Conservation (phyloP, 2,113 vertebrate species). For the Zapornia atra region DNA sequence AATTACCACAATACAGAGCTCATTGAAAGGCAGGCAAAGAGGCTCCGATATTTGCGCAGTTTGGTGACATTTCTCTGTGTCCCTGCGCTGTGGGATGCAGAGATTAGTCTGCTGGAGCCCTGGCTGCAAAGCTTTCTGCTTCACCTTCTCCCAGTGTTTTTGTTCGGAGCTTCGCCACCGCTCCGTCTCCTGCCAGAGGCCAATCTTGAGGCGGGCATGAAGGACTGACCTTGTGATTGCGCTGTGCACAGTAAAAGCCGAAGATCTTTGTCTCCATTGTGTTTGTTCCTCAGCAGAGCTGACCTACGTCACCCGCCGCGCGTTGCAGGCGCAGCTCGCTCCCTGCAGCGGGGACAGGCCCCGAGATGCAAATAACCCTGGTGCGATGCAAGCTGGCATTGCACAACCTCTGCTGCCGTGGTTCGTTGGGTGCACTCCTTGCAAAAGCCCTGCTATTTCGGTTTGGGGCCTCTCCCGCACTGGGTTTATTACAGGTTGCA, state of each 20-base stretch:
- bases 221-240: constrained; percentile 15
- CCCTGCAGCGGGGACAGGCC: background rate
- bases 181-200: background rate
- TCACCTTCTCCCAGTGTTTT: background rate
- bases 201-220: background rate
- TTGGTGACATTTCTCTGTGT: constrained; percentile 12
- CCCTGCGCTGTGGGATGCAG: background rate
- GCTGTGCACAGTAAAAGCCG: background rate
- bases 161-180: background rate
- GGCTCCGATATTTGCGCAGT: constrained; percentile 6
- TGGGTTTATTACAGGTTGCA: background rate
- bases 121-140: background rate
- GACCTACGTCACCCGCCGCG: background rate
- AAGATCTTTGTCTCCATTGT: background rate
- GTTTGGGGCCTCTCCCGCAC: background rate
- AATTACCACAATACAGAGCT: constrained; percentile 26
- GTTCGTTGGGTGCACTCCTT: background rate
- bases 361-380: background rate
- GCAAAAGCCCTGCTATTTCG: background rate
- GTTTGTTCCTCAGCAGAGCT: background rate
- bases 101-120: constrained; percentile 4
- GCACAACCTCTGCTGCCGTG: background rate
- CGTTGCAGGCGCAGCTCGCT: background rate
- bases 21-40: constrained; percentile 7
- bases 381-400: background rate